Percentiles rank a stretch among this genome's conserved stretches.
Evolutionary conservation across 2,888 invertebrate species (phyloP).

Genomic region (Andrena bucephala): DNA sequence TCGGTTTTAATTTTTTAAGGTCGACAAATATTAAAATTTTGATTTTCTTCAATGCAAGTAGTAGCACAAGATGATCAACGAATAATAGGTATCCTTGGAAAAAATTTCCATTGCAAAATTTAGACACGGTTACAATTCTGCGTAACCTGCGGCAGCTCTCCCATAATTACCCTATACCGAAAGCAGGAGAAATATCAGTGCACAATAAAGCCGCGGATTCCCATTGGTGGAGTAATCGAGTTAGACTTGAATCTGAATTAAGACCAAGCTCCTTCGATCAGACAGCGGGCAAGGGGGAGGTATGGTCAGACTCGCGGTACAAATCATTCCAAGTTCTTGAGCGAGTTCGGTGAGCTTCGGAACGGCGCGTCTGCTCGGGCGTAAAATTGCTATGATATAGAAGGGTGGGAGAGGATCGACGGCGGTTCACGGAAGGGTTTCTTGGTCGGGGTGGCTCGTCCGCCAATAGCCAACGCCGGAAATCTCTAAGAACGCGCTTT

Average conservation of each 20-base stretch:
- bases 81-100: too few species aligned
- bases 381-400: slow-evolving; percentile 84
- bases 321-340: slow-evolving; percentile 82
- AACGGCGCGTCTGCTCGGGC: slow-evolving; percentile 77
- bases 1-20: too few species aligned
- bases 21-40: too few species aligned
- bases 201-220: background rate
- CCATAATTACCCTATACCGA: too few species aligned
- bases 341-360: slow-evolving; percentile 76
- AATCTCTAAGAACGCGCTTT: slow-evolving; percentile 71
- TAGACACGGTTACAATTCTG: too few species aligned
- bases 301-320: slow-evolving; percentile 71
- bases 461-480: slow-evolving; percentile 61
- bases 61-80: too few species aligned
- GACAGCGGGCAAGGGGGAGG: slow-evolving; percentile 39
- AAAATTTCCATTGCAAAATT: too few species aligned
- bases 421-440: slow-evolving; percentile 56
- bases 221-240: background rate
- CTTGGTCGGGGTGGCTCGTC: slow-evolving; percentile 30
- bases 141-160: too few species aligned
- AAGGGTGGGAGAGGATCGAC: slow-evolving; percentile 58
- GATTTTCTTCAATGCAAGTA: too few species aligned
- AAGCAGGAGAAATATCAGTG: too few species aligned
- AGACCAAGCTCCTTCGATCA: slow-evolving; percentile 57
- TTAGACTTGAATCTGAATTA: slow-evolving; percentile 70